These are phyloP conservation scores for Lasioglossum vierecki DNA, from an alignment of 2,888 invertebrate species.

Conservation along the genomic window DNA sequence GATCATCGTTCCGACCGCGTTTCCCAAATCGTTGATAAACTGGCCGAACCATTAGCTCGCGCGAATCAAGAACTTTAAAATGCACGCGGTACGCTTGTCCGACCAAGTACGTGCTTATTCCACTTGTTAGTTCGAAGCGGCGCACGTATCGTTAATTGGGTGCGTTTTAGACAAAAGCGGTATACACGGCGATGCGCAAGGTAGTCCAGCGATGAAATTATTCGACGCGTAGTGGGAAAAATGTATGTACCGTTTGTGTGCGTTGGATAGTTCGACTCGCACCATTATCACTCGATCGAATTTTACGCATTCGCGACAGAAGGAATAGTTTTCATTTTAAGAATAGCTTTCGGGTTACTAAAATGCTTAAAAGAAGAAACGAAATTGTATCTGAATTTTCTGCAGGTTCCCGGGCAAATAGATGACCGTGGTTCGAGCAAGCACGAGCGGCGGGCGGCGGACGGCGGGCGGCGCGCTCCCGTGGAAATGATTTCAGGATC, in stretches of 20 bases:
- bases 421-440: background rate
- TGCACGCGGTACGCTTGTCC: background rate
- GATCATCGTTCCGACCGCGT: background rate
- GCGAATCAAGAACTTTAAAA: conserved; percentile 1
- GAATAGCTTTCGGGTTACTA: background rate
- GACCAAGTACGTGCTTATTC: conserved; percentile 1
- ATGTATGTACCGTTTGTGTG: background rate
- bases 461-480: background rate
- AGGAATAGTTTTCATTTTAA: background rate
- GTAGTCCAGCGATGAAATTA: background rate
- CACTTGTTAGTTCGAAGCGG: background rate
- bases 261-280: too few species aligned
- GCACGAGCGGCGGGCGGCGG: background rate
- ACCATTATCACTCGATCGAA: too few species aligned
- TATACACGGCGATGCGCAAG: background rate
- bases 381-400: background rate
- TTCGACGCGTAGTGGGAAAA: background rate
- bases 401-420: background rate
- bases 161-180: background rate
- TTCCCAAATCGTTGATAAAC: conserved; percentile 1
- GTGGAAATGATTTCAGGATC: conserved; percentile 7
- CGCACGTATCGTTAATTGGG: background rate
- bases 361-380: background rate
- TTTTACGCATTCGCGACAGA: background rate
- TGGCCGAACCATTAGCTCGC: conserved; percentile 1